Evolutionary conservation across 2,797 vertebrate species (phyloP).

Genomic region (Coluber constrictor): DNA sequence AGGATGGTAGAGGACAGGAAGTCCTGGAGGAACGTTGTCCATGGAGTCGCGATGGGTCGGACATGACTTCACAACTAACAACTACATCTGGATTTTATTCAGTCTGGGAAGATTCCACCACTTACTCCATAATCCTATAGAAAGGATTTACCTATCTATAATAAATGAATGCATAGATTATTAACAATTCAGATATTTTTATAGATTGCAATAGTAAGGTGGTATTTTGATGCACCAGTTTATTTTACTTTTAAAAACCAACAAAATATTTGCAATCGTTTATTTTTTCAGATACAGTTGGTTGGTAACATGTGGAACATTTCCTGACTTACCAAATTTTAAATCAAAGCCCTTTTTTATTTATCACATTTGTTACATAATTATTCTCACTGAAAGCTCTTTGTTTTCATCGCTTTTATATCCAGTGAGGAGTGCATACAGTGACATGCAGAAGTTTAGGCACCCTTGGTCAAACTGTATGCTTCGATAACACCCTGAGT

Average conservation of each 20-base stretch:
- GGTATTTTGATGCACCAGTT: not conserved
- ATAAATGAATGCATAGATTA: not conserved
- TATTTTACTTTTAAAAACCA: not conserved
- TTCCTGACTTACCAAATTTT: not conserved
- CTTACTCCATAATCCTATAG: not conserved
- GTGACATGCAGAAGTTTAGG: not conserved
- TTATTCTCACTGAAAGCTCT: not conserved
- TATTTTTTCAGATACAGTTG: not conserved
- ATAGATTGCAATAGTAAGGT: not conserved
- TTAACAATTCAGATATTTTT: not conserved
- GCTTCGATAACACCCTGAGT: not conserved
- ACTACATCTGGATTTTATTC: not conserved
- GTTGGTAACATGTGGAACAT: not conserved
- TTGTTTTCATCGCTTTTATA: not conserved
- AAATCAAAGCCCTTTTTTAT: not conserved
- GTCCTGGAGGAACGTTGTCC: too few species aligned
- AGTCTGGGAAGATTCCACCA: not conserved
- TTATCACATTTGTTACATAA: not conserved
- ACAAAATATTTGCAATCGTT: not conserved
- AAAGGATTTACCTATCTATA: not conserved
- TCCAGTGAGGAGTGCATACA: not conserved
- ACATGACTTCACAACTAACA: too few species aligned
- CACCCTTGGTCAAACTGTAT: not conserved
- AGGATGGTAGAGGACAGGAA: too few species aligned
- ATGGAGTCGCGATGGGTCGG: too few species aligned